phyloP scores from a whole-genome alignment of 2,888 invertebrate species.

The Sussaba pulchella region DNA sequence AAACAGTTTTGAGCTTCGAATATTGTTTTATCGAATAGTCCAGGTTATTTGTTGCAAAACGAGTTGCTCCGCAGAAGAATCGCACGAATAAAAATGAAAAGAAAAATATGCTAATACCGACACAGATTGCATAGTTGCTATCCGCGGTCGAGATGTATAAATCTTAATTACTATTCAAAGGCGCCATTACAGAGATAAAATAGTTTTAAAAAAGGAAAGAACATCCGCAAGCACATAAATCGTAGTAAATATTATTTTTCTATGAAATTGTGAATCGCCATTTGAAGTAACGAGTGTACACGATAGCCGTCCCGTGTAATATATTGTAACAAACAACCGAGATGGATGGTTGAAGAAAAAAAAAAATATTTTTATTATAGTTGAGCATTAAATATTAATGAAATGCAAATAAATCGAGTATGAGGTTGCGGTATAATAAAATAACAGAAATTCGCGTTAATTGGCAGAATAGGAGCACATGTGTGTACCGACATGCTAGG shows the following conservation, averaged over 20 bases:
- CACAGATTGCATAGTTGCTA: neutral
- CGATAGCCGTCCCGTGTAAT: no score
- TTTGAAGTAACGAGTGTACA: neutral
- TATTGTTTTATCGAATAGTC: neutral
- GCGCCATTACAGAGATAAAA: conserved; percentile 17
- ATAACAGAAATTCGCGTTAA: conserved; percentile 81
- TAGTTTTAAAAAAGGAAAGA: conserved; percentile 1
- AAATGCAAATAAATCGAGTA: conserved; percentile 78
- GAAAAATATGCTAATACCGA: neutral
- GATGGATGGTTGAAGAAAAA: neutral
- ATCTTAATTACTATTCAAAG: conserved; percentile 30
- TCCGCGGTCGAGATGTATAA: neutral
- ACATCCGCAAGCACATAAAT: no score
- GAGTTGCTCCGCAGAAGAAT: no score
- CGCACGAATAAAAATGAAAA: neutral
- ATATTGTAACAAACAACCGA: neutral
- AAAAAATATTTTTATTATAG: conserved; percentile 7
- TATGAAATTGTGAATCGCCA: conserved; percentile 7
- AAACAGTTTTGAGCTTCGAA: no score
- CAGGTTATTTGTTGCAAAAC: no score
- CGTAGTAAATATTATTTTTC: neutral
- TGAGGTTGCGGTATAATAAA: conserved; percentile 78
- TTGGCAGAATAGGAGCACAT: conserved; percentile 78
- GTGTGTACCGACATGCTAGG: conserved; percentile 12
- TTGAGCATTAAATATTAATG: conserved; percentile 77